A percentile compares a stretch with the other conserved stretches of the same genome.
Conservation (phyloP, 2,888 invertebrate species). For the Hypomecis punctinalis region DNA sequence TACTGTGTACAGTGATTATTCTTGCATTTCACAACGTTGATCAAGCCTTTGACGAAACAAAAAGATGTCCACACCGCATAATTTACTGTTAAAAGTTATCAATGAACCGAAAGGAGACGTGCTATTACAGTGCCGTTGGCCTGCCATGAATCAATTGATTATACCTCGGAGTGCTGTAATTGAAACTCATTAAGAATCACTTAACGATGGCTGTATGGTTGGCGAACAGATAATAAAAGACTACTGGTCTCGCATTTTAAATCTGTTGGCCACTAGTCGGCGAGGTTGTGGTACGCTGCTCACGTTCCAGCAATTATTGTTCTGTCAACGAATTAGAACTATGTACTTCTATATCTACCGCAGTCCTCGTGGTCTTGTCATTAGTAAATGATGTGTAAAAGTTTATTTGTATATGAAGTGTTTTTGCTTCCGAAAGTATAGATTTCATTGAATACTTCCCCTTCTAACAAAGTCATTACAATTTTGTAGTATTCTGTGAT, state of each 20-base stretch:
- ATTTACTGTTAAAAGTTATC: neutral
- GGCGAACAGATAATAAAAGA: conserved; percentile 20
- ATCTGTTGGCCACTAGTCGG: neutral
- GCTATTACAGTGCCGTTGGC: neutral
- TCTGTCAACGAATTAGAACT: conserved; percentile 8
- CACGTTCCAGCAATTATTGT: conserved; percentile 25
- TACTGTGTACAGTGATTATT: no score
- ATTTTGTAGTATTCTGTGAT: no score
- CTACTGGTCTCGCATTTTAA: conserved; percentile 22
- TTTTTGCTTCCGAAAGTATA: no score
- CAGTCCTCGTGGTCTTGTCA: no score
- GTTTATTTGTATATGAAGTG: no score
- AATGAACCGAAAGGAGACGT: neutral
- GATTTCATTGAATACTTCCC: no score
- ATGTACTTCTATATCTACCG: neutral
- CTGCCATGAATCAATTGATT: conserved; percentile 4
- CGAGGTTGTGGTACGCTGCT: neutral
- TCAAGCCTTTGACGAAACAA: no score
- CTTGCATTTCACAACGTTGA: no score
- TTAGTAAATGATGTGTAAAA: no score
- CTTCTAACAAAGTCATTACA: no score
- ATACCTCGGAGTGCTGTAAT: conserved; percentile 4
- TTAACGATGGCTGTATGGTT: conserved; percentile 4
- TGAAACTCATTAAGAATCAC: conserved; percentile 13
- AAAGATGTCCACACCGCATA: neutral